These are phyloP conservation scores for Pecten maximus DNA, from an alignment of 2,888 invertebrate species.

Conservation along the genomic window DNA sequence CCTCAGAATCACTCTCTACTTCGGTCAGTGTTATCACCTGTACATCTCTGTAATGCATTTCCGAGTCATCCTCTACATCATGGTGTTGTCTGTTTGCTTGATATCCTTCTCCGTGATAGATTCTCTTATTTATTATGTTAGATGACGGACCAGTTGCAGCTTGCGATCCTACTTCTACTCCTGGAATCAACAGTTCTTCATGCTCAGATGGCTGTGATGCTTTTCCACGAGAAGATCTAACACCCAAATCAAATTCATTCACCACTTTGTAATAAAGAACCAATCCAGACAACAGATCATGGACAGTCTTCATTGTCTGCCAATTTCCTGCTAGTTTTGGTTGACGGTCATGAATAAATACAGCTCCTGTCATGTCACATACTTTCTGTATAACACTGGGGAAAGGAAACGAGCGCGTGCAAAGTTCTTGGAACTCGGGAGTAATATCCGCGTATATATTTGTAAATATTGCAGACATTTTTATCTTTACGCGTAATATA, in stretches of 20 bases:
- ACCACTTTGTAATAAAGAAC: neutral
- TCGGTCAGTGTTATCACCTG: neutral
- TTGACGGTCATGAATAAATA: neutral
- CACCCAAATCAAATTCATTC: neutral
- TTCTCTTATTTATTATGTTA: neutral
- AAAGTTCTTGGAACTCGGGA: neutral
- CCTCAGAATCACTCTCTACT: neutral
- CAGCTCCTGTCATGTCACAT: neutral
- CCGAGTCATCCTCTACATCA: neutral
- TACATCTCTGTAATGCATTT: neutral
- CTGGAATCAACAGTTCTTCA: neutral
- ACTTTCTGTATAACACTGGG: neutral
- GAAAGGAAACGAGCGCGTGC: neutral
- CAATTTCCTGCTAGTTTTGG: constrained; percentile 10
- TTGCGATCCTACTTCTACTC: neutral
- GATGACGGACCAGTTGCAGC: neutral
- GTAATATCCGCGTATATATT: constrained; percentile 14
- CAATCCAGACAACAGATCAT: neutral
- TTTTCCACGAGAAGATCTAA: neutral
- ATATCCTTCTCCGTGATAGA: neutral
- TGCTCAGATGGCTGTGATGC: neutral
- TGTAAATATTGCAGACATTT: neutral
- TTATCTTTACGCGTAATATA: neutral
- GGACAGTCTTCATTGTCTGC: constrained; percentile 13
- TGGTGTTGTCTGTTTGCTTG: neutral